Conservation (phyloP, 1,140 invertebrate species). For the Ostrea edulis region DNA sequence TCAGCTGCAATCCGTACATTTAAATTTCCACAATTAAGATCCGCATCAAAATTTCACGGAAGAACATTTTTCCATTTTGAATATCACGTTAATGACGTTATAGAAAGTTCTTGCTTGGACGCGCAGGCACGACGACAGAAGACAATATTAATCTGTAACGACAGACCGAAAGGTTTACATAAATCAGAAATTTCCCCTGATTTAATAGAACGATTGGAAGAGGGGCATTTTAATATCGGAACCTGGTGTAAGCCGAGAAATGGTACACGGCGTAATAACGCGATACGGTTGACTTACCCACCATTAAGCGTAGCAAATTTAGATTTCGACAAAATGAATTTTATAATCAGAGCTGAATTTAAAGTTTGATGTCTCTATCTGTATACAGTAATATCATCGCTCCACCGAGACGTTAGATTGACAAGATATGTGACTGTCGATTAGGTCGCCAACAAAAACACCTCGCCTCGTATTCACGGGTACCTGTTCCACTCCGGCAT, state of each 20-base stretch:
- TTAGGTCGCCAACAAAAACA: not conserved
- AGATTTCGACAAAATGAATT: conserved; percentile 12
- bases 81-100: not conserved
- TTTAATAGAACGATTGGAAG: conserved; percentile 26
- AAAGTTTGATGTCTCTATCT: conserved; percentile 21
- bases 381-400: not conserved
- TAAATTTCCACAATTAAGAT: not conserved
- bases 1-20: conserved; percentile 2
- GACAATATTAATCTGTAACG: not conserved
- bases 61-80: conserved; percentile 9
- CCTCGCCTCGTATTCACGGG: not conserved
- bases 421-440: not conserved
- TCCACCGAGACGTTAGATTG: not conserved
- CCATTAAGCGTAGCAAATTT: not conserved
- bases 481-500: not conserved
- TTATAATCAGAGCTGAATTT: conserved; percentile 6
- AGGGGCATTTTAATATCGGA: not conserved
- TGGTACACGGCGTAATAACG: conserved; percentile 16
- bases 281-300: not conserved
- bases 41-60: conserved; percentile 14
- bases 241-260: conserved; percentile 12
- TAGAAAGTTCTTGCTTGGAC: not conserved
- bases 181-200: conserved; percentile 21
- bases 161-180: conserved; percentile 27
- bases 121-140: not conserved